Evolutionary conservation across 1,140 invertebrate species (phyloP), one percentile per base, ranked within the genome.

Genomic region (Euwallacea fornicatus): DNA sequence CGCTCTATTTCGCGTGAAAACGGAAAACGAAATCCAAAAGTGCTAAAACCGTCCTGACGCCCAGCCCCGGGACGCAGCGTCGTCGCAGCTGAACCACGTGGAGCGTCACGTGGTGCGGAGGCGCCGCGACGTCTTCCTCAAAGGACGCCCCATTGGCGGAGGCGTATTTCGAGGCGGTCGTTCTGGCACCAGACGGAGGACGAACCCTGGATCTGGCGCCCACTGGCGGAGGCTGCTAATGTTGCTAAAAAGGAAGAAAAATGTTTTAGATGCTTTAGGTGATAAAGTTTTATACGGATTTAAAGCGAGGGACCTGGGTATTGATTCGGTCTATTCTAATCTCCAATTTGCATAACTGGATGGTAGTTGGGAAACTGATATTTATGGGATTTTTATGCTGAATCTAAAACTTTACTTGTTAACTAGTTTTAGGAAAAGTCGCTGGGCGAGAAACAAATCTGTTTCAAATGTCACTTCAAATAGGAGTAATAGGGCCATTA

Each of bases 121-220:
- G 77, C 78, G 75, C 74, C 76, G 73, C 76, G 77, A 76, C 76
- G 78, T 75, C 77, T 74, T 75, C 60, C 77, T 72, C 44, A 75
- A 75, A 69, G 64, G 56, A 10, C 56, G 53, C 66, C 21, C 70
- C 65, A 78, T 76, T 78, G 77, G 75, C 44, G 58, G 71, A 72
- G 78, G 78, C 78, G 78, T 75, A 64, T 41, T 33, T 71, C 67
- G 43, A 68, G 77, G 77, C 74, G 76, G 75, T 50, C 56, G 13
- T 66, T 54, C 54, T 60, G 58, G 73, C 75, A 72, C 76, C 74
- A 74, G 72, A 73, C 76, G 78, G 76, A 74, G 78, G 76, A 70
- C 72, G 68, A 42, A 64, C 69, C 70, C 68, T 72, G 73, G 66
- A 66, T 72, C 71, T 71, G 69, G 74, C 69, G 69, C 69, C 69